phyloP scores from a whole-genome alignment of 2,888 invertebrate genomes.

The Oscheius myriophilus region DNA sequence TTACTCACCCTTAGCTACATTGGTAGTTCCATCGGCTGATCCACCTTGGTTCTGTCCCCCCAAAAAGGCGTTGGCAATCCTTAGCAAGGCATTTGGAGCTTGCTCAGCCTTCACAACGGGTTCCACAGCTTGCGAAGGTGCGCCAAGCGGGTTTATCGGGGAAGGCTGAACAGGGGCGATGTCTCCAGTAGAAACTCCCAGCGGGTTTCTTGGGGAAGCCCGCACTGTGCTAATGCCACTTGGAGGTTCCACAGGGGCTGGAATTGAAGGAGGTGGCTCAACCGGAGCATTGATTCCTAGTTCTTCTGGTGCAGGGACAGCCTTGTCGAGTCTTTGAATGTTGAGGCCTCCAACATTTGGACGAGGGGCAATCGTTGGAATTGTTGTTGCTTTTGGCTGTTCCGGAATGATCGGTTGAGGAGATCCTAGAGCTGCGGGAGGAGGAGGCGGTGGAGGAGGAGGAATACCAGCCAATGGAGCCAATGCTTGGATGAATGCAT shows the following conservation, averaged over 20 bases:
- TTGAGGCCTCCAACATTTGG: constrained; percentile 11
- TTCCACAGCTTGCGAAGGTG: too few relatives aligned
- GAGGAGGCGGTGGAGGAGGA: not conserved
- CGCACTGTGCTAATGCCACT: too few relatives aligned
- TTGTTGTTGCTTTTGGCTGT: not conserved
- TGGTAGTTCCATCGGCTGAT: constrained; percentile 20
- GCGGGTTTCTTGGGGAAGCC: constrained; percentile 11
- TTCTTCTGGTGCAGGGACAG: not conserved
- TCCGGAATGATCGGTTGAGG: not conserved
- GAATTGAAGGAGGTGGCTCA: too few relatives aligned
- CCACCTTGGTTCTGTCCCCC: constrained; percentile 15
- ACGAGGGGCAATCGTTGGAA: constrained; percentile 1
- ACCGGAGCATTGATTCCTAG: too few relatives aligned
- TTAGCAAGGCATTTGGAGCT: constrained; percentile 13
- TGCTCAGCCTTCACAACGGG: not conserved
- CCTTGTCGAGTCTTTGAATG: constrained; percentile 13
- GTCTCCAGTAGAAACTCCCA: constrained; percentile 3
- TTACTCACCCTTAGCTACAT: constrained; percentile 9
- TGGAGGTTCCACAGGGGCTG: too few relatives aligned
- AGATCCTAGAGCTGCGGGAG: not conserved
- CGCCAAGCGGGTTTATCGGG: too few relatives aligned
- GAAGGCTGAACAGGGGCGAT: not conserved
- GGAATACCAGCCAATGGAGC: constrained; percentile 31
- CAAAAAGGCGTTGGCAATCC: constrained; percentile 25
- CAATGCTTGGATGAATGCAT: constrained; percentile 39